Percentiles rank a stretch among this genome's conserved stretches.
Evolutionary conservation across 2,113 vertebrate genomes (phyloP).

Genomic region (Cottus gobio): DNA sequence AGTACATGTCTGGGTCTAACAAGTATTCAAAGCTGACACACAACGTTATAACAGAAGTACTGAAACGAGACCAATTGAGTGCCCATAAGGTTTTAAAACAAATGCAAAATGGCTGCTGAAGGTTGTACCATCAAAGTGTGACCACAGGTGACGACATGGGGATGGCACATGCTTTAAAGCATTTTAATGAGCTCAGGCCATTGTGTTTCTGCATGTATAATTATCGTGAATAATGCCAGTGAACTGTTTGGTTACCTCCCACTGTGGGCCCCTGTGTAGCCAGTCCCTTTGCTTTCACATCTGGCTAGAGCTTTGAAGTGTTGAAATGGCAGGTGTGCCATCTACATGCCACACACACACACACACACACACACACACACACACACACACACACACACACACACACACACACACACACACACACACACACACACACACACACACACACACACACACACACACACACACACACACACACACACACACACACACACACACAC

Average conservation of each 20-base stretch:
- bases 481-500: background rate
- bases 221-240: conserved; percentile 60
- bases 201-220: conserved; percentile 64
- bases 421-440: conserved; percentile 34
- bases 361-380: conserved; percentile 23
- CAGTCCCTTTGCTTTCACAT: conserved; percentile 61
- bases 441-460: background rate
- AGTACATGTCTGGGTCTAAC: background rate
- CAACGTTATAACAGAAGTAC: background rate
- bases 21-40: background rate
- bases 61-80: background rate
- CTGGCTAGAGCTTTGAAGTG: conserved; percentile 75
- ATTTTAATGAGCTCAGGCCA: conserved; percentile 41
- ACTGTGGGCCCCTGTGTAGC: conserved; percentile 50
- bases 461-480: background rate
- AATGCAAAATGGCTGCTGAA: conserved; percentile 3
- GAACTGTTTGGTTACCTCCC: conserved; percentile 66
- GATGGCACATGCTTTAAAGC: conserved; percentile 23
- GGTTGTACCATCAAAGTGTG: conserved; percentile 38
- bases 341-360: conserved; percentile 51
- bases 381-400: conserved; percentile 15
- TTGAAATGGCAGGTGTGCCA: conserved; percentile 79
- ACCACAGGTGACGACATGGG: conserved; percentile 32
- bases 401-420: background rate
- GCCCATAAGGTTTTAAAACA: background rate